Base-by-base conservation (phyloP, 2,797 vertebrate genomes). In the Labroides dimidiatus region DNA sequence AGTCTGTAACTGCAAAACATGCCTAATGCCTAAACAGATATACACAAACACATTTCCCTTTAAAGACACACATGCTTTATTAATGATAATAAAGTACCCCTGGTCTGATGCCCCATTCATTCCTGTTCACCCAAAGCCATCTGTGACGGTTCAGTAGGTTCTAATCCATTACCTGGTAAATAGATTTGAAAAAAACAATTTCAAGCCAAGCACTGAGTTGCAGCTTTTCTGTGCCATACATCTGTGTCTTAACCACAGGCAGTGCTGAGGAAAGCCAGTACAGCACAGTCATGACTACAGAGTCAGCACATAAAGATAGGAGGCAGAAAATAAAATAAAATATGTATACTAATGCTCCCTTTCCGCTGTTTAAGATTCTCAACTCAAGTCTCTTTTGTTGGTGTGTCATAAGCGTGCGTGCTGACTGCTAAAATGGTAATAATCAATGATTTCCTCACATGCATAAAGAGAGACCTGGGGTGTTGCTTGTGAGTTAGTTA, bases 161-260 rank as follows among this genome's bases (percentile, higher is more conserved):
- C 70, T 84, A 87, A 90, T 91, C 81, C 78, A 85, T 91, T 82
- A 90, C 85, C 84, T 84, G 80, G 85, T 88, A 78, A 90, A 87
- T 84, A 85, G 58, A 89, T 89, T 87, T 82, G 64, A 33, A 84
- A 85, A 89, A 84, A 87, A 84, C 44, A 76, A 86, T 84, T 87
- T 64, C 19, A 19, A 84, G 62, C 63, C 74, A 83, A 76, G 85
- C 37, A 3, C 75, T 78, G 71, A 82, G 88, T 88, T 84, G 69
- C 70, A 64, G 75, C 69, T 81, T 86, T 65, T 65, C 68, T 77
- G 59, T 33, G 48, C 56, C 69, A 77, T 86, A 75, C 85, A 73
- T 90, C 80, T 89, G 81, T 60, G 84, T 88, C 76, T 87, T 75
- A 77, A 55, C 72, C 67, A 53, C 61, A 78, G 83, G 77, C 70